Conservation (phyloP, 1,140 invertebrate genomes). For the Wiebesia pumilae region DNA sequence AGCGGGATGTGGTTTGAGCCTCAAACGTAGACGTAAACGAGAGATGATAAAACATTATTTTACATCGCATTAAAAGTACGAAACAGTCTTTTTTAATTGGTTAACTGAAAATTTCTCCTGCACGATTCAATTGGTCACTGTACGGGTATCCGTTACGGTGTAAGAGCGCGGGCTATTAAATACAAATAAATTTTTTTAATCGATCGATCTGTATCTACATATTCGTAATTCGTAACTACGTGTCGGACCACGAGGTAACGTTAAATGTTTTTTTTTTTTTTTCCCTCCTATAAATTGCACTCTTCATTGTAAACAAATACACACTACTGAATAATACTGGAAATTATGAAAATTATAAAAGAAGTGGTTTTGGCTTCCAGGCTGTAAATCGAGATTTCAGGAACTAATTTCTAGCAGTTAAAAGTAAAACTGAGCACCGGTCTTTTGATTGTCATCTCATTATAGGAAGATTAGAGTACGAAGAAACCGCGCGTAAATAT, state of each 20-base stretch:
- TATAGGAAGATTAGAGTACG: neutral
- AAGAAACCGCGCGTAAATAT: neutral
- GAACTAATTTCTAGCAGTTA: neutral
- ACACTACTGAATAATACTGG: neutral
- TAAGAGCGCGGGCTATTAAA: neutral
- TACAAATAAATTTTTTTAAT: neutral
- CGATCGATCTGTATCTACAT: neutral
- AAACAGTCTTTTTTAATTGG: too few relatives aligned
- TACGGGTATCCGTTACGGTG: too few relatives aligned
- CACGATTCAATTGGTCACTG: neutral
- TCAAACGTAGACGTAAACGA: too few relatives aligned
- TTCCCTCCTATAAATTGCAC: too few relatives aligned
- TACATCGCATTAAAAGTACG: too few relatives aligned
- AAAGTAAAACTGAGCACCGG: too few relatives aligned
- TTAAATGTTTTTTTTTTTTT: too few relatives aligned
- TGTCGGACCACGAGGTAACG: too few relatives aligned
- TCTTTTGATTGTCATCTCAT: neutral
- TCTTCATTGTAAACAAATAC: neutral
- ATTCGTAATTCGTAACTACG: too few relatives aligned
- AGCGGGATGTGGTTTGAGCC: neutral
- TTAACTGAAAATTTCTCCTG: too few relatives aligned
- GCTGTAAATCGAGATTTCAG: neutral
- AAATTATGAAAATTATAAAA: neutral
- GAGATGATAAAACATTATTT: too few relatives aligned
- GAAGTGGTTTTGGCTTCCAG: neutral